Evolutionary conservation across 2,888 invertebrate genomes (phyloP).

Genomic region (Ethmia dodecea): DNA sequence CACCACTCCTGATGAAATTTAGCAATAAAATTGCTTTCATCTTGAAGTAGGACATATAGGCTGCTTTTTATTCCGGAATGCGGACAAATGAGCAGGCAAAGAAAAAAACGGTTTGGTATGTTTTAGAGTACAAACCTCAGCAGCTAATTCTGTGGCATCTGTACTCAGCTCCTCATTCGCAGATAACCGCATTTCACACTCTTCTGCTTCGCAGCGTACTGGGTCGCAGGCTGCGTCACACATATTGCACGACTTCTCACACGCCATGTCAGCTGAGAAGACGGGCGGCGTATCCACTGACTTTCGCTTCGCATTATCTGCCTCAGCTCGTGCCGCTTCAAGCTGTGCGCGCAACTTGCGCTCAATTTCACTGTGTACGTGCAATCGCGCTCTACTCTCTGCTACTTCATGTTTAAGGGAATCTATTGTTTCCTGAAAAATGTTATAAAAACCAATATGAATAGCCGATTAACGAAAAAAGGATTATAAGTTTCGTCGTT

Average conservation of each 20-base stretch:
- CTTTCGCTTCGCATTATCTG: slow-evolving; percentile 28
- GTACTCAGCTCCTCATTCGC: slow-evolving; percentile 64
- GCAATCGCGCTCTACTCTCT: slow-evolving; percentile 61
- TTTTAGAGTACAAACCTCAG: slow-evolving; percentile 63
- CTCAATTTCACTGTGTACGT: slow-evolving; percentile 67
- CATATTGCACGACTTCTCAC: slow-evolving; percentile 41
- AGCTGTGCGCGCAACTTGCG: slow-evolving; percentile 65
- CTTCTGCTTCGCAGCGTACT: slow-evolving; percentile 55
- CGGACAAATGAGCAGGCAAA: too few relatives aligned
- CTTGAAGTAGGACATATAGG: too few relatives aligned
- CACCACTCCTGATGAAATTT: neutral
- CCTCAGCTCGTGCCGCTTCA: slow-evolving; percentile 59
- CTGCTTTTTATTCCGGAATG: too few relatives aligned
- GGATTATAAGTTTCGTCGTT: too few relatives aligned
- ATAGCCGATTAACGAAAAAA: too few relatives aligned
- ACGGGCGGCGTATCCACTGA: slow-evolving; percentile 23
- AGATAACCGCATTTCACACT: slow-evolving; percentile 48
- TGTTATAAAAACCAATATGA: too few relatives aligned
- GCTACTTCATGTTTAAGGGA: slow-evolving; percentile 66
- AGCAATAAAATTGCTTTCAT: too few relatives aligned
- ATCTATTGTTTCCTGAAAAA: slow-evolving; percentile 63
- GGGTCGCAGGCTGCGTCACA: slow-evolving; percentile 69
- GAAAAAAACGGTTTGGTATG: too few relatives aligned
- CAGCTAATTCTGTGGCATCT: slow-evolving; percentile 65
- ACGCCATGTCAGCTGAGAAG: slow-evolving; percentile 26